phyloP scores from a whole-genome alignment of 2,797 vertebrate species.

The Malacoraja senta region DNA sequence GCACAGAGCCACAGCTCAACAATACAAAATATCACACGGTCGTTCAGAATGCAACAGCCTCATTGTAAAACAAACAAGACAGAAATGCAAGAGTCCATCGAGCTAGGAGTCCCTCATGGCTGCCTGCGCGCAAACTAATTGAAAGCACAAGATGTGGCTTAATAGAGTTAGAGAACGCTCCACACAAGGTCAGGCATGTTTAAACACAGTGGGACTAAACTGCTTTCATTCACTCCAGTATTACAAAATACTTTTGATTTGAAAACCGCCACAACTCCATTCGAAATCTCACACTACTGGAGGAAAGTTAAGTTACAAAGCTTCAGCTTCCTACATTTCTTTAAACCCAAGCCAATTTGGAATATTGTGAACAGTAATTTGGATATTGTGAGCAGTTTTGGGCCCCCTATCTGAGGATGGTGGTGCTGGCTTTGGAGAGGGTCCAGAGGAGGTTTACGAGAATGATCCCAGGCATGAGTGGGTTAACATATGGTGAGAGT shows the following conservation, averaged over 20 bases:
- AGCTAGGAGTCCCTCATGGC: background rate
- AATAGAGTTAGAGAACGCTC: background rate
- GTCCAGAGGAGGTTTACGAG: no score
- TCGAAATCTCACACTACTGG: background rate
- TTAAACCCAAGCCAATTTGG: background rate
- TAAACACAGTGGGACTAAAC: background rate
- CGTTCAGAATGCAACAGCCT: background rate
- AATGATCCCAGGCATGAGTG: no score
- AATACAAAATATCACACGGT: background rate
- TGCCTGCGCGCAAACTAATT: background rate
- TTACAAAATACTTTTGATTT: background rate
- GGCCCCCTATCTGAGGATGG: no score
- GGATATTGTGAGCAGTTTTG: no score
- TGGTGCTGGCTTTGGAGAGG: no score
- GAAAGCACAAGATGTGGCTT: conserved; percentile 13
- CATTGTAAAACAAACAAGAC: background rate
- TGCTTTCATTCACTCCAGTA: background rate
- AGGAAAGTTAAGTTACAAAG: background rate
- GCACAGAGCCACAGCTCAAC: background rate
- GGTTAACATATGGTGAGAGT: no score
- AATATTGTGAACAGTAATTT: no score
- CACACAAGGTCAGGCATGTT: background rate
- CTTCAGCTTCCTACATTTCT: background rate
- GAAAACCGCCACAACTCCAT: background rate
- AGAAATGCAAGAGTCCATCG: background rate